These are phyloP conservation scores for Drosophila infuscata DNA, from an alignment of 2,888 invertebrate species.

Conservation along the genomic window DNA sequence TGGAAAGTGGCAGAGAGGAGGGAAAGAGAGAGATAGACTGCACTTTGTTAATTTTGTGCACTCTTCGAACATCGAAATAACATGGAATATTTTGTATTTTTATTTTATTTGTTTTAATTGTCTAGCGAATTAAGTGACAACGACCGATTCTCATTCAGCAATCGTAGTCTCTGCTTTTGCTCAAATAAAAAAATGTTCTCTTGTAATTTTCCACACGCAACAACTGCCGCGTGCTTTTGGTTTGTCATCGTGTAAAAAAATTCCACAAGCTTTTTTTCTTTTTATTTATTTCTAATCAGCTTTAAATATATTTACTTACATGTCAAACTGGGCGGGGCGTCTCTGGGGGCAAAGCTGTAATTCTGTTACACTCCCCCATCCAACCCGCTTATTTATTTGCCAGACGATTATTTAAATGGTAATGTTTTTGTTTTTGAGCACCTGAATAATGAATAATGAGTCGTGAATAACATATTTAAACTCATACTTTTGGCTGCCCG, in stretches of 20 bases:
- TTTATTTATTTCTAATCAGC: constrained; percentile 35
- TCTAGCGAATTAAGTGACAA: constrained; percentile 4
- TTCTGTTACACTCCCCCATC: background rate
- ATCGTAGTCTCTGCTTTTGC: background rate
- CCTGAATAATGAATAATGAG: constrained; percentile 21
- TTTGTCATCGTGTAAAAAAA: constrained; percentile 48
- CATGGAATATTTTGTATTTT: constrained; percentile 24
- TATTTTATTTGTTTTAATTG: constrained; percentile 32
- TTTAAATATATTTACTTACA: constrained; percentile 35
- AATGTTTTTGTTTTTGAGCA: constrained; percentile 19
- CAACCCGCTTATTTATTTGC: constrained; percentile 25
- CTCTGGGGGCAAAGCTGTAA: background rate
- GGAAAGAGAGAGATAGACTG: background rate
- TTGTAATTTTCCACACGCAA: constrained; percentile 55
- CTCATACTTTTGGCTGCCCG: constrained; percentile 4
- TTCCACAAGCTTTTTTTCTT: constrained; percentile 55
- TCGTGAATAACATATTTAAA: constrained; percentile 3
- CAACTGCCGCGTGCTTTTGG: constrained; percentile 20
- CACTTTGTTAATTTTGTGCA: constrained; percentile 33
- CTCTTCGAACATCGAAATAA: constrained; percentile 32
- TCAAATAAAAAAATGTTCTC: constrained; percentile 14
- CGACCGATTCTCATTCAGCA: constrained; percentile 4
- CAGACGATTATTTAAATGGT: constrained; percentile 45
- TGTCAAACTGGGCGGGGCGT: background rate
- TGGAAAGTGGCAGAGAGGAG: background rate